phyloP scores from a whole-genome alignment of 2,888 invertebrate species.

The Eurois occulta region DNA sequence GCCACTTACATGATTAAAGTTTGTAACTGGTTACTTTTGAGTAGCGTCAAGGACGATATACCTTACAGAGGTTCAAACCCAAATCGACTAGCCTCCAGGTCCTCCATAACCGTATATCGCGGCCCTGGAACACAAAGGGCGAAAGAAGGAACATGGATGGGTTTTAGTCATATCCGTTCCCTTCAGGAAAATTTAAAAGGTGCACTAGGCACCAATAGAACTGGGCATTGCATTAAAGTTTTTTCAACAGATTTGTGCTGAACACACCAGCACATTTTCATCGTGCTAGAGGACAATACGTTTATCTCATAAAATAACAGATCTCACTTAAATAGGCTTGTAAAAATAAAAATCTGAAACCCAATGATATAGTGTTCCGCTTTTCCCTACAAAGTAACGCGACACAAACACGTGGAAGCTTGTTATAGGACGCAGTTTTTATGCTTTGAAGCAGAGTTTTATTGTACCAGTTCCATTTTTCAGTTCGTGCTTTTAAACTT shows the following conservation, averaged over 20 bases:
- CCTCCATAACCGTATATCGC: too few relatives aligned
- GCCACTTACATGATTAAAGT: background rate
- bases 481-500: background rate
- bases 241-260: background rate
- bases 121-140: too few relatives aligned
- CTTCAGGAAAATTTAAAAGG: background rate
- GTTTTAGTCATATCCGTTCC: too few relatives aligned
- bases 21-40: too few relatives aligned
- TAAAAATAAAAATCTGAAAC: conserved; percentile 2
- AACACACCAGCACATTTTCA: background rate
- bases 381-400: conserved; percentile 26
- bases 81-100: background rate
- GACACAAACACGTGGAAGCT: conserved; percentile 20
- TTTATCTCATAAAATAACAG: background rate
- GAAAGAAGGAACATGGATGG: too few relatives aligned
- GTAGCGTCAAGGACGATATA: background rate
- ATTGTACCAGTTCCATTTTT: background rate
- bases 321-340: background rate
- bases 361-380: conserved; percentile 5
- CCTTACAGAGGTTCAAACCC: background rate
- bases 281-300: background rate
- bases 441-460: background rate
- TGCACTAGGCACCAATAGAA: background rate
- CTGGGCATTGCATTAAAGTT: background rate
- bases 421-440: conserved; percentile 6